Evolutionary conservation across 2,113 vertebrate species (phyloP), one percentile per base, ranked within the genome.

Genomic region (Phyllopteryx taeniolatus): DNA sequence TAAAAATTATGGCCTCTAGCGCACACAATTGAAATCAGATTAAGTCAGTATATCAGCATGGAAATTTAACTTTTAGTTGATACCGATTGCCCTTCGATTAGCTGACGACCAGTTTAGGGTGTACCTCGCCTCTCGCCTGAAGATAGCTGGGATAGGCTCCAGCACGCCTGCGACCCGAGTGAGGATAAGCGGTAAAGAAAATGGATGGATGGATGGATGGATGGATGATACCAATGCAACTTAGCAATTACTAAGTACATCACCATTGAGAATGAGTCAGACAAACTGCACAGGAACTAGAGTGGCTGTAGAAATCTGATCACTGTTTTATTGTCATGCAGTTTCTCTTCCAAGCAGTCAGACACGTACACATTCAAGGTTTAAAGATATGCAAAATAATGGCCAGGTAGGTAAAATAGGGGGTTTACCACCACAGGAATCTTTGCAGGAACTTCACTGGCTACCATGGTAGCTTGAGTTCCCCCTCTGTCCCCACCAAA

Each of bases 321-420:
- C 75, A 56, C 2, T 20, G 56, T 5, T 53, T 43, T 78, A 57
- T 63, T 60, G 74, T 81, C 68, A 73, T 46, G 65, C 57, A 19
- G 27, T 72, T 53, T 75, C 70, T 61, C 65, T 53, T 72, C 57
- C 47, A 71, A 67, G 59, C 66, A 68, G 56, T 57, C 75, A 75
- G 66, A 81, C 74, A 81, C 78, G 64, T 78, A 61, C 33, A 61
- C 53, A 77, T 83, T 84, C 68, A 19, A 3, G 73, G 42, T 65
- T 79, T 71, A 82, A 65, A 79, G 68, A 13, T 60, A 54, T 70
- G 70, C 67, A 46, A 79, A 79, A 75, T 77, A 57, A 79, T 49
- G 11, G 49, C 10, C 42, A n/a, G 42, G 10, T 15, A 15, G 14
- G 22, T 51, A 12, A 10, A 43, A 19, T 67, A 15, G 27, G 27